Base-by-base conservation (phyloP, 1,140 invertebrate genomes). In the Leucophenga varia region DNA sequence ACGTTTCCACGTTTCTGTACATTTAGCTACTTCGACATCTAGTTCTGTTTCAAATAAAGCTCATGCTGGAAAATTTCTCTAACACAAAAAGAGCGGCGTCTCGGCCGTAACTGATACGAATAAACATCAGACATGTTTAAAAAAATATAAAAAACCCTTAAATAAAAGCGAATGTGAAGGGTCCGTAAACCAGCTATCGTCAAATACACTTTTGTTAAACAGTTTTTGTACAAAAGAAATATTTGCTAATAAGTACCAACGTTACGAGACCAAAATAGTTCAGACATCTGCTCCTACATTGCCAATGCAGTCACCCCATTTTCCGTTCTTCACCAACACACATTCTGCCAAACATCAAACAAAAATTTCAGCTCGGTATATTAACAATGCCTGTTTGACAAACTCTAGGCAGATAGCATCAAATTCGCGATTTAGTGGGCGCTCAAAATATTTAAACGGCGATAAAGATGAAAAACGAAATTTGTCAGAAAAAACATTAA, bases 41-140 rank as follows among this genome's bases (percentile, higher is more conserved):
- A 88, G 85, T 76, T 87, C 85, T 56, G 84, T 82, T 58, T 87
- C 86, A 46, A 86, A 84, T 37, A 88, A 86, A 79, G 86, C 86
- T 52, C 83, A 83, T 32, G 86, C 84, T 37, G 86, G 89, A 71
- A 89, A 88, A 78, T 80, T 89, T 72, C 86, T 89, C 80, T 89
- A 88, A 85, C 85, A 80, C 79, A 80, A 79, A 78, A 79, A 79
- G 72, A 77, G 77, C 78, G 82, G 81, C 70, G 60, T 41, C 22
- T 20, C 31, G 34, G 49, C 49, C 14, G 49, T 41, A 48, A 50
- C 55, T 63, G 43, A 50, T 18, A 49, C 47, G 31, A 40, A 5
- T 20, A 43, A 36, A 35, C 49, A 50, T 38, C 36, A 46, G 30
- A 52, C 17, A 14, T 13, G 19, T 31, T 43, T 49, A 45, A 38